A percentile compares a stretch with the other conserved stretches of the same genome.
These are phyloP conservation scores for Sanderia malayensis DNA, from an alignment of 30 jellyfish, hydroid and myxozoan species.

Conservation along the genomic window DNA sequence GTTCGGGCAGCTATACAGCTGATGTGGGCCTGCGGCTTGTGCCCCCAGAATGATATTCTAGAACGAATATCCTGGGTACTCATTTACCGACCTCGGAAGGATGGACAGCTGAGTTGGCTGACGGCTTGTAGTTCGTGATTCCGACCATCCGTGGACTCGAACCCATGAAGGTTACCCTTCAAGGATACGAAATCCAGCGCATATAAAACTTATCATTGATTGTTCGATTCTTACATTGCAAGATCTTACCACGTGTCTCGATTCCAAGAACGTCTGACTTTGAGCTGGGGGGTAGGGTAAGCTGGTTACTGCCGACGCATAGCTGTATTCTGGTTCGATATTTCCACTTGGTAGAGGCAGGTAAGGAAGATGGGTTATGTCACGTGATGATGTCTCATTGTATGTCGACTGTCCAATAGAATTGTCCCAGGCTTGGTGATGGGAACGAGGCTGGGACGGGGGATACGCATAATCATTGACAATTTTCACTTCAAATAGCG, in stretches of 20 bases:
- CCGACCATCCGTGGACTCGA: too few species aligned
- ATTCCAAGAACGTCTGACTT: slow-evolving; percentile 37
- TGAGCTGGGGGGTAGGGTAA: slow-evolving; percentile 67
- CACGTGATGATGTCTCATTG: slow-evolving; percentile 10
- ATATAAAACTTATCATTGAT: too few species aligned
- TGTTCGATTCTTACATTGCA: too few species aligned
- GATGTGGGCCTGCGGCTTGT: too few species aligned
- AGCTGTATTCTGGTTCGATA: slow-evolving; percentile 5
- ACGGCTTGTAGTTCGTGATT: too few species aligned
- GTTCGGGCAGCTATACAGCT: too few species aligned
- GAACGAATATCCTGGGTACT: too few species aligned
- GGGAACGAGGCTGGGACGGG: slow-evolving; percentile 45
- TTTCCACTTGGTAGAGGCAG: slow-evolving; percentile 22
- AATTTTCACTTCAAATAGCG: slow-evolving; percentile 65
- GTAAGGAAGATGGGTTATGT: slow-evolving; percentile 34
- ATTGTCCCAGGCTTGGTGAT: slow-evolving; percentile 70
- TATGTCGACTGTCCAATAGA: not conserved
- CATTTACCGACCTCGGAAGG: too few species aligned
- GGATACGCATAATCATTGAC: slow-evolving; percentile 16
- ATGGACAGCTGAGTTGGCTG: too few species aligned
- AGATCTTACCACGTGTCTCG: slow-evolving; percentile 28
- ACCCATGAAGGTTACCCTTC: too few species aligned
- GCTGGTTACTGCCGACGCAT: slow-evolving; percentile 10
- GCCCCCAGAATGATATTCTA: too few species aligned
- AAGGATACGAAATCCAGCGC: too few species aligned